Conservation (phyloP, 1,140 invertebrate genomes). For the Anagrus nilaparvatae region DNA sequence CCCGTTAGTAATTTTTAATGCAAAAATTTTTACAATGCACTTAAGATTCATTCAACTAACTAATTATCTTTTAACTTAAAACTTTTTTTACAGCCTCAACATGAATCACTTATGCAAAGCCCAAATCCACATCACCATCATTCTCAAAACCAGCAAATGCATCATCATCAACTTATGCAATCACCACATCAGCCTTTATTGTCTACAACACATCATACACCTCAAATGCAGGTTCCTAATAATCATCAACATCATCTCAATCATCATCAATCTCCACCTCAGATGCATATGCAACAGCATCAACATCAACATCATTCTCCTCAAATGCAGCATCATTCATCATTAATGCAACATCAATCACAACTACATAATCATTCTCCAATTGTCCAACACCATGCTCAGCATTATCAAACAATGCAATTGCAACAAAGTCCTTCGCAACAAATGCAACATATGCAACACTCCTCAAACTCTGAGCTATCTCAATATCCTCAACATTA, state of each 20-base stretch:
- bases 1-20: no score
- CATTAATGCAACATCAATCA: slow-evolving; percentile 11
- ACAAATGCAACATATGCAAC: slow-evolving; percentile 10
- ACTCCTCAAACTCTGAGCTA: no score
- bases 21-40: no score
- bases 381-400: no score
- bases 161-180: slow-evolving; percentile 19
- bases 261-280: slow-evolving; percentile 24
- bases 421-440: slow-evolving; percentile 1
- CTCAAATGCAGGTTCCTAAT: slow-evolving; percentile 26
- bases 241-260: slow-evolving; percentile 26
- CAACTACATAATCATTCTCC: not conserved
- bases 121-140: slow-evolving; percentile 20
- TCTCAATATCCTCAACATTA: slow-evolving; percentile 13
- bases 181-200: slow-evolving; percentile 11
- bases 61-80: not conserved
- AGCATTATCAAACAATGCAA: not conserved
- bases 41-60: no score
- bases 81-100: slow-evolving; percentile 21
- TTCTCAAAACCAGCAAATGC: slow-evolving; percentile 18
- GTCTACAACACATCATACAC: slow-evolving; percentile 4
- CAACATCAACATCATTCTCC: slow-evolving; percentile 9
- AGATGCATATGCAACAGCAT: slow-evolving; percentile 11
- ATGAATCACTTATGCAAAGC: slow-evolving; percentile 22
- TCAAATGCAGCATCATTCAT: slow-evolving; percentile 4